Conservation (phyloP, 1,140 invertebrate species). For the Drosophila setifemur region DNA sequence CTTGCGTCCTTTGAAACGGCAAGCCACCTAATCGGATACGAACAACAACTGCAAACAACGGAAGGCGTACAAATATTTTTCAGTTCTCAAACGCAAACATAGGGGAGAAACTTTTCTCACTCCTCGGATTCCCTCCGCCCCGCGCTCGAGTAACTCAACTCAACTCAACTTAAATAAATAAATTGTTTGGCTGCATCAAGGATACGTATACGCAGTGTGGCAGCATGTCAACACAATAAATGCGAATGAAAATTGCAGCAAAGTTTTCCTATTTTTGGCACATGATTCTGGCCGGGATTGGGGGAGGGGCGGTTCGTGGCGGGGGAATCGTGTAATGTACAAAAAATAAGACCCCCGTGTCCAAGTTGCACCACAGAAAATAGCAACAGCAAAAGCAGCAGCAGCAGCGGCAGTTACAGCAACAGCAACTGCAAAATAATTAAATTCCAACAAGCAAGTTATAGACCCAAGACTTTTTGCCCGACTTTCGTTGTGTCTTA, state of each 20-base stretch:
- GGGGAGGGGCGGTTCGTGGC: too few relatives aligned
- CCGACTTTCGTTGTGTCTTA: constrained; percentile 46
- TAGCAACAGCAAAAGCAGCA: constrained; percentile 13
- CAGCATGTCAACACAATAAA: constrained; percentile 66
- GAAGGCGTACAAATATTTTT: constrained; percentile 38
- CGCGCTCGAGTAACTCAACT: constrained; percentile 15
- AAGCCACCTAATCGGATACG: constrained; percentile 4
- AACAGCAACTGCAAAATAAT: constrained; percentile 69
- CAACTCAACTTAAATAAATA: constrained; percentile 53
- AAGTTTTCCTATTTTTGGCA: constrained; percentile 59
- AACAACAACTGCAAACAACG: constrained; percentile 18
- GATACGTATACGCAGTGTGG: constrained; percentile 47
- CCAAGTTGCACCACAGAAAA: constrained; percentile 50
- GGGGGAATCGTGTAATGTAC: constrained; percentile 54
- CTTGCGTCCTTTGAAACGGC: not conserved
- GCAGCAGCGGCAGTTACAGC: not conserved
- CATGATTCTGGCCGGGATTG: constrained; percentile 23
- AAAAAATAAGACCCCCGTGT: constrained; percentile 70
- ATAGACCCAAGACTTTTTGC: constrained; percentile 60
- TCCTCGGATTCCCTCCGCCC: not conserved
- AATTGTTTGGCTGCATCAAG: constrained; percentile 55
- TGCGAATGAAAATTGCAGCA: constrained; percentile 54
- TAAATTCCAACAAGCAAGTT: constrained; percentile 69
- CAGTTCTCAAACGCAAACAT: constrained; percentile 26
- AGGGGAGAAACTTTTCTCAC: constrained; percentile 28